These are phyloP conservation scores for Agrenia bidenticulata DNA, from an alignment of 2,888 invertebrate species.

Conservation along the genomic window DNA sequence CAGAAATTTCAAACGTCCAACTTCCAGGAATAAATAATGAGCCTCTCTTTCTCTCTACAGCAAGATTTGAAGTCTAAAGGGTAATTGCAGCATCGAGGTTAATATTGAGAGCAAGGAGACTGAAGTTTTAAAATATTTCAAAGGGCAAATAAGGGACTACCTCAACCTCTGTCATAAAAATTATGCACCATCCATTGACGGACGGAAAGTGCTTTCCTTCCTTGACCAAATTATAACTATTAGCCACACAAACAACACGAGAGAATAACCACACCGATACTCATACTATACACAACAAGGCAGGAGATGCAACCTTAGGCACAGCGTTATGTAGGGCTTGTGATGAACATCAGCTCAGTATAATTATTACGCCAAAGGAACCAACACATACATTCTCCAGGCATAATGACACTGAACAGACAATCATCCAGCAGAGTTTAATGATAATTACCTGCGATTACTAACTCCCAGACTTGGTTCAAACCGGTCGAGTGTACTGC, in stretches of 20 bases:
- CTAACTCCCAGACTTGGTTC: constrained; percentile 19
- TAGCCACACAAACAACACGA: background rate
- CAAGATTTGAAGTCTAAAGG: too few relatives aligned
- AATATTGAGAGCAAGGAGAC: too few relatives aligned
- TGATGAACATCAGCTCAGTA: background rate
- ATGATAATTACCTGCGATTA: constrained; percentile 40
- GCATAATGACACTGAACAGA: constrained; percentile 30
- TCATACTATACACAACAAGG: too few relatives aligned
- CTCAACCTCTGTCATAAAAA: constrained; percentile 29
- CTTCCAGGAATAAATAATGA: too few relatives aligned
- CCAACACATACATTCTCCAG: constrained; percentile 16
- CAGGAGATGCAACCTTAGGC: too few relatives aligned
- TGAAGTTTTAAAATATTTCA: too few relatives aligned
- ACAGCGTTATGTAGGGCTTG: too few relatives aligned
- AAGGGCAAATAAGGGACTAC: constrained; percentile 16
- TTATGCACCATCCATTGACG: constrained; percentile 32
- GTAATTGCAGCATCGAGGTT: too few relatives aligned
- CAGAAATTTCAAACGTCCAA: too few relatives aligned
- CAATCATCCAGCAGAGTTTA: constrained; percentile 36
- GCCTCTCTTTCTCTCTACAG: too few relatives aligned
- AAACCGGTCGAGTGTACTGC: constrained; percentile 17
- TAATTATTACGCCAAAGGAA: constrained; percentile 23
- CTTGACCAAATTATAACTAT: constrained; percentile 5
- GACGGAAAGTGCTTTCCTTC: constrained; percentile 15
- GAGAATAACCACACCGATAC: too few relatives aligned